phyloP scores from a whole-genome alignment of 2,888 invertebrate genomes.

The Cephonodes hylas region DNA sequence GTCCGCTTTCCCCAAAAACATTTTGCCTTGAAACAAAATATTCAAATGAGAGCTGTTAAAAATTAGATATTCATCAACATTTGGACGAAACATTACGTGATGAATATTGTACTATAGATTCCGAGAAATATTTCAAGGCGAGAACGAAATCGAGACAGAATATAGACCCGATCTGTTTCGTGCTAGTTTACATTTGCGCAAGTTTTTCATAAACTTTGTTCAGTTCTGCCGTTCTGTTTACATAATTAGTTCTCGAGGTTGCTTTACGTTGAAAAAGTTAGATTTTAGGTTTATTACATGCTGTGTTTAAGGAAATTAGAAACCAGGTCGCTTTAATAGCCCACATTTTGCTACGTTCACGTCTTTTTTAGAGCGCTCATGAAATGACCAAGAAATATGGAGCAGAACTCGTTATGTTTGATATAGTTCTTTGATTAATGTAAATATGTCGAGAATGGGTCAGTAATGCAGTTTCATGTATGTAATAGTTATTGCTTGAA shows the following conservation, averaged over 20 bases:
- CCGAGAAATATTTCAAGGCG: not conserved
- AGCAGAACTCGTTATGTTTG: constrained; percentile 3
- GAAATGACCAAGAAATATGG: constrained; percentile 20
- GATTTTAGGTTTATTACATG: not conserved
- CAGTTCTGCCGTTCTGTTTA: not conserved
- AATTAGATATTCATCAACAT: not conserved
- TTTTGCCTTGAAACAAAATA: not conserved
- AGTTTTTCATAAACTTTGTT: not conserved
- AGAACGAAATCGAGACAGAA: not conserved
- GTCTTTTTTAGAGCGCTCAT: not conserved
- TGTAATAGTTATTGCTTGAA: not conserved
- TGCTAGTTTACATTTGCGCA: not conserved
- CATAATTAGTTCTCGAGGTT: not conserved
- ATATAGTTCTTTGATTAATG: not conserved
- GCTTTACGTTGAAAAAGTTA: not conserved
- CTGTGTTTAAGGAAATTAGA: not conserved
- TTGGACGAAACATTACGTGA: not conserved
- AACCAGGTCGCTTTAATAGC: not conserved
- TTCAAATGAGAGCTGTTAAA: not conserved
- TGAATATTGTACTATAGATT: not conserved
- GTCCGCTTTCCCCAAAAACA: not conserved
- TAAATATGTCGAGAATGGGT: not conserved
- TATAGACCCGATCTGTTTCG: not conserved
- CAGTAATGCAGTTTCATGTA: not conserved
- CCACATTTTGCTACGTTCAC: not conserved